These are phyloP conservation scores for Eupithecia dodoneata DNA, from an alignment of 2,888 invertebrate species.

Conservation along the genomic window DNA sequence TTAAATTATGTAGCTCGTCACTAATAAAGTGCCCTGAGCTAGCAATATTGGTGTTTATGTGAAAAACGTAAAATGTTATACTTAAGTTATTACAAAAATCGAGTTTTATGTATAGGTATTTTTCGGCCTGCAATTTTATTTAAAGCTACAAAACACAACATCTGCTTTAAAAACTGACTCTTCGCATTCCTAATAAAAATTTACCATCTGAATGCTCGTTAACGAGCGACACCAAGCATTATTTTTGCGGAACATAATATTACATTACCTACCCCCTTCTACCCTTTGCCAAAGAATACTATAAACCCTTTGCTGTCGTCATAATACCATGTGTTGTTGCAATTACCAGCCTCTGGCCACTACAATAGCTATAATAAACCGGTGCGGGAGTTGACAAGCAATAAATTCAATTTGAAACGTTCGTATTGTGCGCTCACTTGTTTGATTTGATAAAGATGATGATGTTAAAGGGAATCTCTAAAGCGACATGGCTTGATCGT, in stretches of 20 bases:
- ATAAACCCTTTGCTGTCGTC: constrained; percentile 67
- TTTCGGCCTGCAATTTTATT: not conserved
- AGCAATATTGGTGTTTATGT: not conserved
- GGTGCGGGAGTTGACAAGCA: constrained; percentile 78
- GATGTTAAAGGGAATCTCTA: not conserved
- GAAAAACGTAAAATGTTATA: too few relatives aligned
- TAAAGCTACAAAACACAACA: constrained; percentile 27
- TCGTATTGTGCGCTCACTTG: constrained; percentile 68
- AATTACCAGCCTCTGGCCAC: constrained; percentile 70
- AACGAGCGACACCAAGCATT: constrained; percentile 57
- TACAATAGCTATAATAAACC: constrained; percentile 68
- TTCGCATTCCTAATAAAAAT: constrained; percentile 44
- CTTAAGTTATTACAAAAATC: too few relatives aligned
- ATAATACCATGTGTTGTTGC: constrained; percentile 76
- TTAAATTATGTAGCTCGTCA: not conserved
- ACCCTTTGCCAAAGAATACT: not conserved
- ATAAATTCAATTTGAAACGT: constrained; percentile 76
- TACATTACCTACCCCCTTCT: constrained; percentile 44
- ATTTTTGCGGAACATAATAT: constrained; percentile 55
- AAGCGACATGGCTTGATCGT: not conserved
- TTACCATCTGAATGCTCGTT: constrained; percentile 53
- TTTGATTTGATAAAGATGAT: constrained; percentile 63
- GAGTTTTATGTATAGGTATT: not conserved
- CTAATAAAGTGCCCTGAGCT: not conserved
- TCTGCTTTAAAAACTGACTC: constrained; percentile 36